Conservation (phyloP, 2,888 invertebrate genomes). For the Habroteleia sp. region DNA sequence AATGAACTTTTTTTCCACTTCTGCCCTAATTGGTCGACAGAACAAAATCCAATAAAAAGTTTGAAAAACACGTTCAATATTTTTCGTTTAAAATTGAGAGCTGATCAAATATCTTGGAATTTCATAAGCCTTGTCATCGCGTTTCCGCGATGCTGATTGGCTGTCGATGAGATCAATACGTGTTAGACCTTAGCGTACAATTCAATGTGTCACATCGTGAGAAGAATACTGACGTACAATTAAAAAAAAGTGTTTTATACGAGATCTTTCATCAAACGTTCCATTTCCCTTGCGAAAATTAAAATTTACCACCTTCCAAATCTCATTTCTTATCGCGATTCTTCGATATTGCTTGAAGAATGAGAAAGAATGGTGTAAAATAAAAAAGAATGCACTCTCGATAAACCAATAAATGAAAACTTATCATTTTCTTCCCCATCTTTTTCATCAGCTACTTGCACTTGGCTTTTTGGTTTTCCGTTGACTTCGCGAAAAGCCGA, state of each 20-base stretch:
- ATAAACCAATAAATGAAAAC: slow-evolving; percentile 36
- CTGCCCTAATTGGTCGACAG: background rate
- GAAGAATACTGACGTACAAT: slow-evolving; percentile 56
- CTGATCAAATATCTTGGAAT: slow-evolving; percentile 62
- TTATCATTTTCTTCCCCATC: background rate
- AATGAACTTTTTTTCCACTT: background rate
- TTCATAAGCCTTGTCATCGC: slow-evolving; percentile 62
- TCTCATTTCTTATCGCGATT: slow-evolving; percentile 51
- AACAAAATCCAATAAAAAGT: slow-evolving; percentile 31
- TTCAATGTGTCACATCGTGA: slow-evolving; percentile 59
- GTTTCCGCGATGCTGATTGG: slow-evolving; percentile 59
- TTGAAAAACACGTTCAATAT: slow-evolving; percentile 35
- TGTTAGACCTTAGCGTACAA: slow-evolving; percentile 59
- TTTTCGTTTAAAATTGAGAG: slow-evolving; percentile 53
- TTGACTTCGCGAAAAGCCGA: background rate
- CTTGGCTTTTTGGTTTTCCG: too few relatives aligned
- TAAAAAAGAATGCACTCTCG: slow-evolving; percentile 15
- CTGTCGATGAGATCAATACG: slow-evolving; percentile 61
- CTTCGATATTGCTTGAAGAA: slow-evolving; percentile 42
- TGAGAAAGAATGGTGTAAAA: background rate
- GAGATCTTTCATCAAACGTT: slow-evolving; percentile 55
- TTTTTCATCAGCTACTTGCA: background rate
- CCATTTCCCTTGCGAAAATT: slow-evolving; percentile 48
- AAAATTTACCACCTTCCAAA: slow-evolving; percentile 51
- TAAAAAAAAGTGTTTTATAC: slow-evolving; percentile 54